A percentile compares a stretch with the other conserved stretches of the same genome.
phyloP scores from a whole-genome alignment of 2,797 vertebrate genomes.

The Decapterus maruadsi region DNA sequence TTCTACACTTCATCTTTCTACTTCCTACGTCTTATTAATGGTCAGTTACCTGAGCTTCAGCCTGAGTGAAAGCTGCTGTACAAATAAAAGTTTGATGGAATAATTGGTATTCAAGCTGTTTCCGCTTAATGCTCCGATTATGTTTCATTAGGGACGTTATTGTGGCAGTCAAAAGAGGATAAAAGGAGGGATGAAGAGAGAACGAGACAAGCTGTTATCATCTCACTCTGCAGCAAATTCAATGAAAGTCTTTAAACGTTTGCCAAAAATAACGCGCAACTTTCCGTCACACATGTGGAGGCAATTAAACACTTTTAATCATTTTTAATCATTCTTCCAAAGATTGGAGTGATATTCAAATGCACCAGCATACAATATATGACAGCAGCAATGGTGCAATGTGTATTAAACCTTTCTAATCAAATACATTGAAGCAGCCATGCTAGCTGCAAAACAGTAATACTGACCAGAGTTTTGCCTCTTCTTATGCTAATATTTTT shows the following conservation, averaged over 20 bases:
- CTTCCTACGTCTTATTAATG: neutral
- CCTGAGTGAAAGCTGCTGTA: neutral
- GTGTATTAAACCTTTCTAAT: neutral
- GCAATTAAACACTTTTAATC: neutral
- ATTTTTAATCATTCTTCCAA: neutral
- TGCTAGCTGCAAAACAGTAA: too few species aligned
- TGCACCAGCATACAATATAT: neutral
- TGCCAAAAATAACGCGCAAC: slow-evolving; percentile 1
- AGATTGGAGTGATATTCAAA: too few species aligned
- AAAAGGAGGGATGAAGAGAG: neutral
- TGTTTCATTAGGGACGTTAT: neutral
- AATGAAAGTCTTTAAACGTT: neutral
- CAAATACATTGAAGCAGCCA: neutral
- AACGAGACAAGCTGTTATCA: neutral
- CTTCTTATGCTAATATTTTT: too few species aligned
- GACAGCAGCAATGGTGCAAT: neutral
- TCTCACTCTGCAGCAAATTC: neutral
- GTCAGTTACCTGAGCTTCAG: neutral
- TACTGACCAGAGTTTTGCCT: too few species aligned
- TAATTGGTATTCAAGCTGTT: neutral
- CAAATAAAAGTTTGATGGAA: neutral
- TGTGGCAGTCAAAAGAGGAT: neutral
- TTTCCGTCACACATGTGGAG: neutral
- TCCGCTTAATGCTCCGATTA: neutral
- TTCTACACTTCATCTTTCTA: neutral